These are phyloP conservation scores for Eupithecia dodoneata DNA, from an alignment of 2,888 invertebrate genomes.

Conservation along the genomic window DNA sequence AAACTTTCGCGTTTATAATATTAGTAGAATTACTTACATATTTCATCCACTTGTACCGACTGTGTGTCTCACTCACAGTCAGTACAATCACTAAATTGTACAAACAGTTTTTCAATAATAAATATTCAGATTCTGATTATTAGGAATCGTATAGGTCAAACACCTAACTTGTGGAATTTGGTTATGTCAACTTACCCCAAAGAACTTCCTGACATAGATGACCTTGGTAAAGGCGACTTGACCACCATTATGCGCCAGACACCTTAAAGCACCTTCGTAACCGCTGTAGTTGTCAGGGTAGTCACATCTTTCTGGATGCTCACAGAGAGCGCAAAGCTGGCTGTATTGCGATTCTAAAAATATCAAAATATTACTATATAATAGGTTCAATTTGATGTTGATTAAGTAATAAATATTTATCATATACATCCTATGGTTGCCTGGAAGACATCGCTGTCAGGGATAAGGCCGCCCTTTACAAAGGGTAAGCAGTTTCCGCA, in stretches of 20 bases:
- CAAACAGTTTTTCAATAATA: no score
- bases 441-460: no score
- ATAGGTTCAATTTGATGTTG: not conserved
- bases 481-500: no score
- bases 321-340: conserved; percentile 91
- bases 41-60: no score
- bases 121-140: no score
- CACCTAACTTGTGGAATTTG: not conserved
- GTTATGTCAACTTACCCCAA: conserved; percentile 84
- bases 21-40: no score
- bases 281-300: conserved; percentile 94
- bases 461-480: no score
- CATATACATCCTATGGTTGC: no score
- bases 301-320: conserved; percentile 89
- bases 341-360: conserved; percentile 88
- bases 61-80: no score
- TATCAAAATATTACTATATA: conserved; percentile 20
- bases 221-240: conserved; percentile 95
- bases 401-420: not conserved
- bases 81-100: no score
- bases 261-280: conserved; percentile 93
- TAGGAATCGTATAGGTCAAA: not conserved
- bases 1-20: no score
- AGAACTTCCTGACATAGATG: conserved; percentile 90
- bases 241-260: conserved; percentile 91